Evolutionary conservation across 1,140 invertebrate species (phyloP), one percentile per base, ranked within the genome.

Genomic region (Leguminivora glycinivorella): DNA sequence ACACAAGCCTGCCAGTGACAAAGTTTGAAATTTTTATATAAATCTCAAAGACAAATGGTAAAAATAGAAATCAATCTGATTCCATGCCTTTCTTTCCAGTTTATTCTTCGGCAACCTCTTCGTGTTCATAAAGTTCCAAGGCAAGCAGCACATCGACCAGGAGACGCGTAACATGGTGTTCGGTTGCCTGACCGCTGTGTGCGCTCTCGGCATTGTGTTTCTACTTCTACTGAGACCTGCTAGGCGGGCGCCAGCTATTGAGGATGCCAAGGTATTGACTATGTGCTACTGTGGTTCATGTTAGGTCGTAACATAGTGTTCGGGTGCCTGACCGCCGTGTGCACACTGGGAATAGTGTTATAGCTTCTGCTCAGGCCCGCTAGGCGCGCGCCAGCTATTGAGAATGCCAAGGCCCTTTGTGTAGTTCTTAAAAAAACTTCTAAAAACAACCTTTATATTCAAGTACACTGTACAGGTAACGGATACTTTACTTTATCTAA

Each of bases 91-190:
- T 17, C 29, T 31, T 94, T 95, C 75, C 93, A 97, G 98, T 81
- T 94, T 98, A 89, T 96, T 99, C 83, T 94, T 97, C 79, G 98
- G 98, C 60, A 99, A 99, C 83, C 92, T 98, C 7, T 99, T 98
- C 90, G 97, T 99, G 9, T 98, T 95, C 88, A 97, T 97, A 82
- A 94, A 95, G 84, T 98, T 99, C 88, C 94, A 95, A 93, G 96
- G 96, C 63, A 93, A 95, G 88, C 86, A 93, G 0, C 91, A 93
- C 14, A 94, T 96, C 3, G 95, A 96, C 68, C 78, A 85, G 69
- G 83, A 90, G 4, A 96, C 94, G 0, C 91, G 97, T 9, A 94
- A 92, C 43, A 80, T 96, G 1, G 96, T 98, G 0, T 97, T 97
- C 84, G 93, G 94, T 29, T 96, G 96, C 0, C 87, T 98, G 9